Base-by-base conservation (phyloP, 2,888 invertebrate genomes). In the Homarus gammarus region DNA sequence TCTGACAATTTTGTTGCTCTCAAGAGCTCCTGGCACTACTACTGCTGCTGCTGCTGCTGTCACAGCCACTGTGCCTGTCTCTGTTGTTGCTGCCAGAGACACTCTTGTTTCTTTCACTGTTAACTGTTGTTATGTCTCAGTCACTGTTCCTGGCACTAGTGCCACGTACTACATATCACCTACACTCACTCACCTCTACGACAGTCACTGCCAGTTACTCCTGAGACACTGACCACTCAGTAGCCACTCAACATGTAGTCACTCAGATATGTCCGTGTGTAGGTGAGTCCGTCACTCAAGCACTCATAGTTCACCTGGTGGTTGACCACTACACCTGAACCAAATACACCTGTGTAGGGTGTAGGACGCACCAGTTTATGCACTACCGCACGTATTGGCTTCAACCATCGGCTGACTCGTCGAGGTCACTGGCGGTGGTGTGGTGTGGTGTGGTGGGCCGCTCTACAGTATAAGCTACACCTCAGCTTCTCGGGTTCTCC, bases 351-450 rank as follows among this genome's bases (percentile, higher is more conserved):
- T 18, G 56, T 22, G 56, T 3, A 22, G 56, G 56, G 56, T 0
- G 56, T 12, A 22, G 56, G 56, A 22, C 56, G 56, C 18, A 18
- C 10, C 44, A 12, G 12, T 22, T 18, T 22, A 18, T 3, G 56
- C 56, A 44, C 44, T 12, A 12, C 15, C n/a, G 33, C 38, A 56
- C 56, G 70, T 70, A 12, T 10, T 6, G 2, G 72, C 68, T 68
- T 31, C 33, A 8, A 6, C 33, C 31, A 33, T 18, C 33, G 10
- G n/a, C 72, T n/a, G 49, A n/a, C 78, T 49, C n/a, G 56, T 49
- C 78, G 78, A 78, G 36, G 78, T 49, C 78, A 51, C 51, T 49
- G 15, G 22, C 33, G 72, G n/a, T n/a, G 33, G 22, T 12, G 56
- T 3, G 3, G 18, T 22, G 22, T 56, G 56, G 49, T 49, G 15